A percentile compares a stretch with the other conserved stretches of the same genome.
Conservation (phyloP, 2,888 invertebrate species). For the Calliopum simillimum region DNA sequence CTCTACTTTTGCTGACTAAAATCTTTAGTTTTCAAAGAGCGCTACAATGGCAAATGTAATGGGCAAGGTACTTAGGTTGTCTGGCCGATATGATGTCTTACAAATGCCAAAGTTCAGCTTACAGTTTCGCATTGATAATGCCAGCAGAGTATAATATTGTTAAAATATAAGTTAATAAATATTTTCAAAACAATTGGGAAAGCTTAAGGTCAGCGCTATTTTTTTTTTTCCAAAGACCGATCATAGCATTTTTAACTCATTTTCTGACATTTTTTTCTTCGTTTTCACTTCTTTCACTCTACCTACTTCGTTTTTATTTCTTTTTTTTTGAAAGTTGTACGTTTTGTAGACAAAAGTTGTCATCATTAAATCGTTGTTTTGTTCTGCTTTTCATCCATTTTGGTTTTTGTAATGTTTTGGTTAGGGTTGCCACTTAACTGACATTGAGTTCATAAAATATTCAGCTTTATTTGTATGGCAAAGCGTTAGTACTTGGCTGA, state of each 20-base stretch:
- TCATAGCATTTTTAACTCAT: not conserved
- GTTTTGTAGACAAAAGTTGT: conserved; percentile 34
- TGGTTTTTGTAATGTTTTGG: conserved; percentile 11
- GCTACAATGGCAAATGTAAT: too few species aligned
- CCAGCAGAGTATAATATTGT: too few species aligned
- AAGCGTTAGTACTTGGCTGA: not conserved
- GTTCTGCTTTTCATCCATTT: not conserved
- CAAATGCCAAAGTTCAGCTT: too few species aligned
- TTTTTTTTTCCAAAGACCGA: not conserved
- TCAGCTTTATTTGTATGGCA: conserved; percentile 16
- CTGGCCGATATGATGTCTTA: too few species aligned
- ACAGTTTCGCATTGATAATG: too few species aligned
- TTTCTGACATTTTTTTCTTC: conserved; percentile 1
- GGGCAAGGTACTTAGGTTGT: too few species aligned
- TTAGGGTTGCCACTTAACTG: conserved; percentile 16
- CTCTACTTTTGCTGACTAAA: too few species aligned
- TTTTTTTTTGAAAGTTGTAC: conserved; percentile 29
- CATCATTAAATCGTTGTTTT: conserved; percentile 26
- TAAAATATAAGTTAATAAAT: too few species aligned
- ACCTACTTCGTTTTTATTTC: not conserved
- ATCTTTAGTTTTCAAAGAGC: too few species aligned
- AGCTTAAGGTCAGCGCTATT: too few species aligned
- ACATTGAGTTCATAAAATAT: conserved; percentile 32
- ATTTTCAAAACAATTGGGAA: too few species aligned
- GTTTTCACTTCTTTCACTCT: not conserved